phyloP scores from a whole-genome alignment of 2,797 vertebrate genomes.

The Notolabrus celidotus region DNA sequence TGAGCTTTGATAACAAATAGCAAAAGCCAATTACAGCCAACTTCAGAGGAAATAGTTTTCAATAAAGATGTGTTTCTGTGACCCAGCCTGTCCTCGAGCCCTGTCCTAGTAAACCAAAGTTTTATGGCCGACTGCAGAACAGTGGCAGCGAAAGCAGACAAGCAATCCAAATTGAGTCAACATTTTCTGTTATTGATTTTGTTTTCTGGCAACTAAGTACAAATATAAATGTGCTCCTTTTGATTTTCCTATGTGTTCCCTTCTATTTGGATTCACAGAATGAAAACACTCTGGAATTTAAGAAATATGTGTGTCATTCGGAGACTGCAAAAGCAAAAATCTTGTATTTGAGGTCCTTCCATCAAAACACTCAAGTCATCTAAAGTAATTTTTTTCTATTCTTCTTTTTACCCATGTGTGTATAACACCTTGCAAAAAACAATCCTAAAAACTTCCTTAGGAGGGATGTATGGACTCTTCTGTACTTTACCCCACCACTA shows the following conservation, averaged over 20 bases:
- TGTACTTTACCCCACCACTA: conserved; percentile 1
- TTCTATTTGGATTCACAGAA: not conserved
- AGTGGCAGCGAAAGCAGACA: not conserved
- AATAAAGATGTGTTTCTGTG: conserved; percentile 7
- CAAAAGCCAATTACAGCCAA: not conserved
- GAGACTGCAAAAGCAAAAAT: not conserved
- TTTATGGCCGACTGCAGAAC: not conserved
- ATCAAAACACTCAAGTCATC: conserved; percentile 5
- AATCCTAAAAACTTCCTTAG: conserved; percentile 41
- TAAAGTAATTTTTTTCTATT: too few species aligned
- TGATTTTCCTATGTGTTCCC: not conserved
- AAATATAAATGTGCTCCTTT: conserved; percentile 3
- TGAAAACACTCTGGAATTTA: not conserved
- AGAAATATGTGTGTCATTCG: not conserved
- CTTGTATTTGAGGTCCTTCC: not conserved
- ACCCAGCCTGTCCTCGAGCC: not conserved
- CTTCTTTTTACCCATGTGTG: not conserved
- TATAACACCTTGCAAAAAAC: conserved; percentile 34
- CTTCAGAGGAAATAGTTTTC: conserved; percentile 3
- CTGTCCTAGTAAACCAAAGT: conserved; percentile 1
- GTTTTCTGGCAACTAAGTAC: conserved; percentile 19
- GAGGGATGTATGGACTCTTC: conserved; percentile 14
- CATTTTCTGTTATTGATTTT: conserved; percentile 19
- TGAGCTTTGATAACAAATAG: not conserved
- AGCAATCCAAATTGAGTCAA: conserved; percentile 12